These are phyloP conservation scores for Xyrauchen texanus DNA, from an alignment of 2,113 vertebrate genomes.

Conservation along the genomic window DNA sequence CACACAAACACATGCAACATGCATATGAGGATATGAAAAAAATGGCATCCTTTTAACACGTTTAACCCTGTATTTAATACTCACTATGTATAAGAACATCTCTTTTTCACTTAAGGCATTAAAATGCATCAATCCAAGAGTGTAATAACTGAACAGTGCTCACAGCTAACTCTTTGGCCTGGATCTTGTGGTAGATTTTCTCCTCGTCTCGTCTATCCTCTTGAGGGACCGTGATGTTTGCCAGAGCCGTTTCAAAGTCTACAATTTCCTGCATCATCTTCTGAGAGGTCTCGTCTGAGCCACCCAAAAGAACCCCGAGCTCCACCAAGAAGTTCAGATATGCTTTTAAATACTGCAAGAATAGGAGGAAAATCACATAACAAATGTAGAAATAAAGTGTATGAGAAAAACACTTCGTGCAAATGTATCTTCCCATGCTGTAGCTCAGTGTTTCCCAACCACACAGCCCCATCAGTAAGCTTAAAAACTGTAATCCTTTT, in stretches of 20 bases:
- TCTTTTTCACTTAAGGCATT: too few relatives aligned
- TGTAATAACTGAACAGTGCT: slow-evolving; percentile 7
- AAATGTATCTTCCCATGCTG: too few relatives aligned
- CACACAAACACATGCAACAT: slow-evolving; percentile 8
- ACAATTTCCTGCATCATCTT: slow-evolving; percentile 89
- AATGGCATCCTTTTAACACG: too few relatives aligned
- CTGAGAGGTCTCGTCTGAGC: slow-evolving; percentile 70
- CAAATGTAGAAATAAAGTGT: too few relatives aligned
- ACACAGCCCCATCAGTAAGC: too few relatives aligned
- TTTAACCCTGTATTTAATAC: too few relatives aligned
- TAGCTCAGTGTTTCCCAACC: too few relatives aligned
- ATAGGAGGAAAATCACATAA: slow-evolving; percentile 1
- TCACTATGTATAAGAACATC: too few relatives aligned
- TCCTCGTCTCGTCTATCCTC: slow-evolving; percentile 93
- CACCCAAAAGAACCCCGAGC: slow-evolving; percentile 87
- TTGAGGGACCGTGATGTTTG: slow-evolving; percentile 92
- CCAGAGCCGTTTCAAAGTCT: slow-evolving; percentile 87
- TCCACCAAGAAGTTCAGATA: slow-evolving; percentile 93
- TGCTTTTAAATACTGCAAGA: slow-evolving; percentile 83
- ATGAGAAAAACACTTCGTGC: too few relatives aligned
- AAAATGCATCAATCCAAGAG: not conserved
- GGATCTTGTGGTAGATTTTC: slow-evolving; percentile 90
- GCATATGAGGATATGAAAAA: not conserved
- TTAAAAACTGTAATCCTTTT: too few relatives aligned
- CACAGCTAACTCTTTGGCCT: slow-evolving; percentile 83